Evolutionary conservation across 2,113 vertebrate species (phyloP), one percentile per base, ranked within the genome.

Genomic region (Leptodactylus fuscus): DNA sequence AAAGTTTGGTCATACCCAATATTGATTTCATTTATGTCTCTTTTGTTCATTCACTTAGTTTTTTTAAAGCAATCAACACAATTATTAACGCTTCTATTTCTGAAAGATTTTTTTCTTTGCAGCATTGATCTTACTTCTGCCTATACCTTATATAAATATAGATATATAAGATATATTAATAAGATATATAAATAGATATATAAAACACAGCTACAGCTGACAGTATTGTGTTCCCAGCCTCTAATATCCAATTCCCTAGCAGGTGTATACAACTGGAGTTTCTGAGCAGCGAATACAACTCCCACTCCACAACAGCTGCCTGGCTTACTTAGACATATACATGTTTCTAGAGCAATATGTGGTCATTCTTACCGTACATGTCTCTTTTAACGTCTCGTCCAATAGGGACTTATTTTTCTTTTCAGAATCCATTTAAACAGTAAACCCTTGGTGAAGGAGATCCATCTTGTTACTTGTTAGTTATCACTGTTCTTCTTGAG

Each of bases 391-490:
- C 76, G 77, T 84, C 87, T 87, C 75, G 86, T 82, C 89, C 90
- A 87, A 76, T 55, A 90, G 75, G 73, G 85, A 88, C 89, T 88
- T 89, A 22, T 83, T 85, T 71, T 91, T 93, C 90, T 88, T 93
- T 89, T 88, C 91, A 88, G 90, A 87, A 88, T 95, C 95, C 94
- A 95, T 95, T 91, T 90, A 86, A 88, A 87, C 65, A 29, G 80
- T 13, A 87, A 88, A 89, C 83, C 87, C 89, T 74, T 78, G 87
- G 83, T 86, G 92, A 90, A 90, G 83, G 87, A 87, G 91, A 88
- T 87, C 88, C 90, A 88, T 60, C 36, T 81, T 87, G 87, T 91
- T 90, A 88, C 92, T 92, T 92, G 91, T 91, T 92, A 90, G 89
- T 85, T 92, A 89, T 44, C 86, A 87, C 88, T 77, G 88, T 77